Conservation (phyloP, 2,797 vertebrate species). For the Cuniculus paca region DNA sequence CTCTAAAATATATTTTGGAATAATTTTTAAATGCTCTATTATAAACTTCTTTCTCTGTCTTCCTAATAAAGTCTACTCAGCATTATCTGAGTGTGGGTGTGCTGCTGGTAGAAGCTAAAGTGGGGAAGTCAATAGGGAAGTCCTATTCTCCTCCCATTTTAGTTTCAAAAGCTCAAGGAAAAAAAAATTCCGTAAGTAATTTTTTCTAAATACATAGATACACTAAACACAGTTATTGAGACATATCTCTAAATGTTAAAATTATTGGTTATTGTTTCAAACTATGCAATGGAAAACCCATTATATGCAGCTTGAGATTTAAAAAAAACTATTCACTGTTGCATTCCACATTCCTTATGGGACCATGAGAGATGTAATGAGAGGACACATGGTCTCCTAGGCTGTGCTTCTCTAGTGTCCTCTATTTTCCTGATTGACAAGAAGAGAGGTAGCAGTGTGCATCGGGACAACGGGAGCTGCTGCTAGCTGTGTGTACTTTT, state of each 20-base stretch:
- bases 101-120: background rate
- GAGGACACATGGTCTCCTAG: background rate
- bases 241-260: background rate
- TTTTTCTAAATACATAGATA: background rate
- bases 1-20: background rate
- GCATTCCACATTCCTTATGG: background rate
- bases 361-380: background rate
- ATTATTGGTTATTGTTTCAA: conserved; percentile 13
- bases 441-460: background rate
- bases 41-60: background rate
- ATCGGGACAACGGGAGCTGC: conserved; percentile 29
- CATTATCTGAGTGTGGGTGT: background rate
- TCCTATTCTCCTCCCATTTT: background rate
- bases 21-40: background rate
- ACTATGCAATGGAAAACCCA: background rate
- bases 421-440: conserved; percentile 9
- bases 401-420: background rate
- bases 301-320: background rate
- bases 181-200: background rate
- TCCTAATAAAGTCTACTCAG: background rate
- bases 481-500: background rate
- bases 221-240: background rate
- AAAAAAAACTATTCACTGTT: background rate
- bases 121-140: background rate
- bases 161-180: background rate